These are phyloP conservation scores for Hydraecia micacea DNA, from an alignment of 2,888 invertebrate species.

Conservation along the genomic window DNA sequence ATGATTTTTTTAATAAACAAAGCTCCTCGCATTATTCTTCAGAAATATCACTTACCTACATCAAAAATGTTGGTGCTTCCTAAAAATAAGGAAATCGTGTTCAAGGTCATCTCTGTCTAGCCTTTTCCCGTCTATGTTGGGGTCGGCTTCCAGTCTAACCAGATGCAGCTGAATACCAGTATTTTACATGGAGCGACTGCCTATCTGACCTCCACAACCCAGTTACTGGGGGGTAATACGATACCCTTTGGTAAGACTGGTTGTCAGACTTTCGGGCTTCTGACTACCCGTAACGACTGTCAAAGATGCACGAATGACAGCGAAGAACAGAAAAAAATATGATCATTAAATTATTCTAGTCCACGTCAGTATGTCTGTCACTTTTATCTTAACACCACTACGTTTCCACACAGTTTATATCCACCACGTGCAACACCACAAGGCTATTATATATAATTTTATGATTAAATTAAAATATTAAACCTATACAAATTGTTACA, in stretches of 20 bases:
- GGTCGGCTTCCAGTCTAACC: too few species aligned
- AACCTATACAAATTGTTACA: constrained; percentile 28
- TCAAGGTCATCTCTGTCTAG: background rate
- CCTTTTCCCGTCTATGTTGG: background rate
- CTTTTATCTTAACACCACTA: background rate
- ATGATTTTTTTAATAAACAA: background rate
- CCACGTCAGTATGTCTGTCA: background rate
- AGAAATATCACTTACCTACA: background rate
- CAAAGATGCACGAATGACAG: too few species aligned
- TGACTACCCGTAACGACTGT: too few species aligned
- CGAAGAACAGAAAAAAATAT: background rate
- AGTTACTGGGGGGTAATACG: too few species aligned
- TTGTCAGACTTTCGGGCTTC: too few species aligned
- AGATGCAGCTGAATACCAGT: too few species aligned
- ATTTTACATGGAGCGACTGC: too few species aligned
- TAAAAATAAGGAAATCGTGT: background rate
- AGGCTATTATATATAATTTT: constrained; percentile 28
- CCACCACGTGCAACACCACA: background rate
- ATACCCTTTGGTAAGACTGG: too few species aligned
- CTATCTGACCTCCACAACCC: too few species aligned
- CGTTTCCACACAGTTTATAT: background rate
- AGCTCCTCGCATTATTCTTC: background rate
- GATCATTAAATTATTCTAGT: background rate
- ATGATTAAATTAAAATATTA: constrained; percentile 47
- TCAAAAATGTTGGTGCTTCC: background rate